Conservation (phyloP, 1,140 invertebrate species). For the Psix sp. region DNA sequence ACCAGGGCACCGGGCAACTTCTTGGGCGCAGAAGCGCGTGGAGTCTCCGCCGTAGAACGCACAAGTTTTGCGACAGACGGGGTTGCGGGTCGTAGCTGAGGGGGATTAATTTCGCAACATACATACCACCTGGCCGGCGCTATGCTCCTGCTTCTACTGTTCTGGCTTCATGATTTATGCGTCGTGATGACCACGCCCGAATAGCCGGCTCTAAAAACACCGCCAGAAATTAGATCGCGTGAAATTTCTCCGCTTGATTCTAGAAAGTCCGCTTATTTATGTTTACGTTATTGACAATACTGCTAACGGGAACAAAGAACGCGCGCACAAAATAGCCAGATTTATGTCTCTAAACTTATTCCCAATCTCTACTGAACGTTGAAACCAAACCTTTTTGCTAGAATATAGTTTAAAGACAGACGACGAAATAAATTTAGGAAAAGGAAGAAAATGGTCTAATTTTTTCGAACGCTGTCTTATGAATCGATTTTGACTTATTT, state of each 20-base stretch:
- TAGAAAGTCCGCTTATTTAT: slow-evolving; percentile 59
- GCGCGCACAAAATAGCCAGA: too few species aligned
- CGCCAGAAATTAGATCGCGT: slow-evolving; percentile 5
- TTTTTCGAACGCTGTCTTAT: too few species aligned
- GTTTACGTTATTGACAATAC: slow-evolving; percentile 54
- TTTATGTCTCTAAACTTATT: too few species aligned
- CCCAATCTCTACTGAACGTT: too few species aligned
- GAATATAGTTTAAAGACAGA: too few species aligned
- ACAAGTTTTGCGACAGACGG: slow-evolving; percentile 44
- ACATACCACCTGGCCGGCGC: slow-evolving; percentile 43
- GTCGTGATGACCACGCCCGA: slow-evolving; percentile 62
- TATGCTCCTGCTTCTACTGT: slow-evolving; percentile 19
- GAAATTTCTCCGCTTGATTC: slow-evolving; percentile 6
- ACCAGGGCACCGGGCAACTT: slow-evolving; percentile 44
- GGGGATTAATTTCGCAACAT: slow-evolving; percentile 64
- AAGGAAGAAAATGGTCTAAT: too few species aligned
- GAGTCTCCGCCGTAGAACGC: slow-evolving; percentile 49
- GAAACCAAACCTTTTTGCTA: too few species aligned
- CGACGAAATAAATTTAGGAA: too few species aligned
- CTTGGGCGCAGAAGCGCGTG: slow-evolving; percentile 34
- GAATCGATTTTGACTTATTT: too few species aligned
- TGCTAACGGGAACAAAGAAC: slow-evolving; percentile 23
- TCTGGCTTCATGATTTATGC: slow-evolving; percentile 62
- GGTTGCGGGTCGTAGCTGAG: slow-evolving; percentile 27
- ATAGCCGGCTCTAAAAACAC: slow-evolving; percentile 8